These are phyloP conservation scores for Bradypus variegatus DNA, from an alignment of 2,797 vertebrate genomes.

Conservation along the genomic window DNA sequence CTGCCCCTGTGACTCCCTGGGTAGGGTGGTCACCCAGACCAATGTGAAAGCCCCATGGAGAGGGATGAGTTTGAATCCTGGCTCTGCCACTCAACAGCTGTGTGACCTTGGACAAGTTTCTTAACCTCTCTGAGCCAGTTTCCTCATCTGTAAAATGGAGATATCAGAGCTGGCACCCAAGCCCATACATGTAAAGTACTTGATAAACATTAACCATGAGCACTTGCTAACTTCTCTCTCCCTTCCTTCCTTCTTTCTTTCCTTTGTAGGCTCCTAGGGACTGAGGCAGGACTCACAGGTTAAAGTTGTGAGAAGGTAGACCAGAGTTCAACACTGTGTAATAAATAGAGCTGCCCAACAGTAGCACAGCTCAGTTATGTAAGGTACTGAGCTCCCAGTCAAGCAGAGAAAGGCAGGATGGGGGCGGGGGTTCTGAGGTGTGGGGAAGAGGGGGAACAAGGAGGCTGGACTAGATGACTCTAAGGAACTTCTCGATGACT, in stretches of 20 bases:
- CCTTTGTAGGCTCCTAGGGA: background rate
- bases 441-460: background rate
- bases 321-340: accelerated
- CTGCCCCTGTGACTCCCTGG: background rate
- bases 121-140: background rate
- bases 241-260: background rate
- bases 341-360: background rate
- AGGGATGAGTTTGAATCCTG: background rate
- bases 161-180: too few species aligned
- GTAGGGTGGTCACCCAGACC: background rate
- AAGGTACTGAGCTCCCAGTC: background rate
- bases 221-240: background rate
- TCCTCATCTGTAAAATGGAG: background rate
- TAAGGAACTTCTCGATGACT: background rate
- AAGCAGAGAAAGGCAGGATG: background rate
- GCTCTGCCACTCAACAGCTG: background rate
- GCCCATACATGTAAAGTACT: background rate
- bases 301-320: background rate
- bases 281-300: background rate
- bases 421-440: too few species aligned
- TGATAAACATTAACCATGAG: background rate
- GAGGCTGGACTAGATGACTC: background rate
- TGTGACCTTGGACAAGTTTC: background rate
- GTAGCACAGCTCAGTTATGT: accelerated
- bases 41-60: background rate